A percentile compares a stretch with the other conserved stretches of the same genome.
phyloP scores from a whole-genome alignment of 2,113 vertebrate genomes.

The Amblyopsis rosae region DNA sequence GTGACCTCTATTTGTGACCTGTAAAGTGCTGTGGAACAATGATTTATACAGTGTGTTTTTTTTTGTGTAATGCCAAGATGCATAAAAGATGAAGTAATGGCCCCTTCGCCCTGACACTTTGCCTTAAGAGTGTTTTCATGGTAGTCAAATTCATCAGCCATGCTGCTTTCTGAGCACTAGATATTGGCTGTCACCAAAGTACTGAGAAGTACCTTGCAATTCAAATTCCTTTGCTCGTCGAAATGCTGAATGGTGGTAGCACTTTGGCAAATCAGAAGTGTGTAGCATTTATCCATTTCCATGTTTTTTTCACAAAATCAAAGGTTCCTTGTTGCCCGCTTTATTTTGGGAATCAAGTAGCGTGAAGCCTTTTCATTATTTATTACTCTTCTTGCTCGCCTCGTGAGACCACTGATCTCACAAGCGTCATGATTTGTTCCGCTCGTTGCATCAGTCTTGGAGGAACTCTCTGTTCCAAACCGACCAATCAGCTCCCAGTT shows the following conservation, averaged over 20 bases:
- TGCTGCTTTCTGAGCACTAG: background rate
- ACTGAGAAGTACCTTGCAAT: background rate
- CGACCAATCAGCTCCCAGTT: no score
- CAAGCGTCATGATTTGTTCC: no score
- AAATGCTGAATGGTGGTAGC: background rate
- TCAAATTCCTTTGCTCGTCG: background rate
- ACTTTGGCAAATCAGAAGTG: background rate
- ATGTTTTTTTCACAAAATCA: background rate
- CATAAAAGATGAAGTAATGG: background rate
- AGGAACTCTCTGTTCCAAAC: no score
- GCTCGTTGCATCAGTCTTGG: no score
- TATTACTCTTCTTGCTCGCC: no score
- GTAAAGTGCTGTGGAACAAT: background rate
- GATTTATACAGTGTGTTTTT: background rate
- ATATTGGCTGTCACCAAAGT: constrained; percentile 3
- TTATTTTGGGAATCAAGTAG: no score
- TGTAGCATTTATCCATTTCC: background rate
- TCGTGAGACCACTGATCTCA: no score
- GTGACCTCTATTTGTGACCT: background rate
- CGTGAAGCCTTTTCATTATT: no score
- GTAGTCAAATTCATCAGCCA: constrained; percentile 2
- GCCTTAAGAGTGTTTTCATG: background rate
- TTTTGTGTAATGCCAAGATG: background rate
- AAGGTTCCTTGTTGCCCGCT: no score
- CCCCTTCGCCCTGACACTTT: background rate